A percentile compares a stretch with the other conserved stretches of the same genome.
These are phyloP conservation scores for Lasioglossum leucozonium DNA, from an alignment of 2,888 invertebrate species.

Conservation along the genomic window DNA sequence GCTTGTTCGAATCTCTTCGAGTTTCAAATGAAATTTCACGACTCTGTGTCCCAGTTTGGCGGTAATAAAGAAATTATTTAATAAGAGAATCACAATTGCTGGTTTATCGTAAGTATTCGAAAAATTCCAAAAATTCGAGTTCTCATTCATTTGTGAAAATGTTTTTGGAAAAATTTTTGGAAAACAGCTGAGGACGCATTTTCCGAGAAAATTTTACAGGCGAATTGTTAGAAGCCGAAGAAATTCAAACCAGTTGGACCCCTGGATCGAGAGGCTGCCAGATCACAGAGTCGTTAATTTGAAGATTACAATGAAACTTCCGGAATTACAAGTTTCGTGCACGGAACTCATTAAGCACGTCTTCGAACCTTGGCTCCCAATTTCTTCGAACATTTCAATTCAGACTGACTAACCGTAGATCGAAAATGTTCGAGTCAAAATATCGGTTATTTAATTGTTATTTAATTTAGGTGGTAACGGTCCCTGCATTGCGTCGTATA, in stretches of 20 bases:
- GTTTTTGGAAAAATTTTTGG: background rate
- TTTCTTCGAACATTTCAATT: background rate
- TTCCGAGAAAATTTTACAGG: background rate
- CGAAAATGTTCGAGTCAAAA: background rate
- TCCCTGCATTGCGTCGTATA: too few species aligned
- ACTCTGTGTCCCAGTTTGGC: background rate
- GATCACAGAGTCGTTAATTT: background rate
- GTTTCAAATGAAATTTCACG: background rate
- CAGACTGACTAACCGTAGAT: background rate
- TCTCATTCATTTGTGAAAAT: too few species aligned
- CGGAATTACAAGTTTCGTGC: background rate
- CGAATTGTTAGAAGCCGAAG: background rate
- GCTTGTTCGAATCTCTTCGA: background rate
- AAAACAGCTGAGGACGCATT: background rate
- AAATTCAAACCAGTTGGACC: background rate
- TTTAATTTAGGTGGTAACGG: too few species aligned
- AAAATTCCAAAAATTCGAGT: background rate
- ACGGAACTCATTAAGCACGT: background rate
- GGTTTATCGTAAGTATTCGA: background rate
- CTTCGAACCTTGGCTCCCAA: background rate
- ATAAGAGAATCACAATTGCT: background rate
- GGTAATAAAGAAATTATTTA: background rate
- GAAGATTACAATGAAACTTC: slow-evolving; percentile 1
- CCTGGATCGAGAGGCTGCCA: background rate
- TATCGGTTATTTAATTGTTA: background rate